Percentiles rank a stretch among this genome's conserved stretches.
Evolutionary conservation across 2,797 vertebrate genomes (phyloP).

Genomic region (Cyclopterus lumpus): DNA sequence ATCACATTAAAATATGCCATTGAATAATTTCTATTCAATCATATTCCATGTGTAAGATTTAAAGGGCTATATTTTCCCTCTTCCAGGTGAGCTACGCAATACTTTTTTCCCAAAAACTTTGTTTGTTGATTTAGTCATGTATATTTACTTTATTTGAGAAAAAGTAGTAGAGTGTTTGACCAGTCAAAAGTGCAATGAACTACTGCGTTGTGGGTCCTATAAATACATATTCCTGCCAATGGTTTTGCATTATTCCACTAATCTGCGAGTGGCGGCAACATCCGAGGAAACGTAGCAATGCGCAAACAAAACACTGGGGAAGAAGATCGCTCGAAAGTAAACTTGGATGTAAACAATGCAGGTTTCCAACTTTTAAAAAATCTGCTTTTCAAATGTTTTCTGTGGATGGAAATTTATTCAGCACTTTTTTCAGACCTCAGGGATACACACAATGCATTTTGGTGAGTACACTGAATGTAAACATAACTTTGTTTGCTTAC

Average conservation of each 20-base stretch:
- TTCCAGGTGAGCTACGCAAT: neutral
- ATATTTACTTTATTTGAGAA: neutral
- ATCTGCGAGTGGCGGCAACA: neutral
- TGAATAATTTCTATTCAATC: constrained; percentile 26
- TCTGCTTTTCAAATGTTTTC: constrained; percentile 4
- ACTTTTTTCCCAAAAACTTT: neutral
- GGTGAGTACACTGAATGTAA: neutral
- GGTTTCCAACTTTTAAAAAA: neutral
- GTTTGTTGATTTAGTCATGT: neutral
- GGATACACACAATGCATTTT: neutral
- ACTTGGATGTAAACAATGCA: neutral
- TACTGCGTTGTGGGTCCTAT: neutral
- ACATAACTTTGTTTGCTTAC: constrained; percentile 13
- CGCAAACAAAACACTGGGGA: neutral
- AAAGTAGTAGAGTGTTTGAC: neutral
- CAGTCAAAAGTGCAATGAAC: neutral
- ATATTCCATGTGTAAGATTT: constrained; percentile 4
- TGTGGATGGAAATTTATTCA: neutral
- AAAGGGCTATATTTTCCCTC: neutral
- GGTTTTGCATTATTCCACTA: neutral
- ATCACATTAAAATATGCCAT: constrained; percentile 31
- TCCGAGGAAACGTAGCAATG: neutral
- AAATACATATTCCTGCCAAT: neutral
- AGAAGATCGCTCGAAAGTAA: neutral
- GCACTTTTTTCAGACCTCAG: neutral